Evolutionary conservation across 2,113 vertebrate genomes (phyloP), one percentile per base, ranked within the genome.

Genomic region (Rhodinocichla rosea): DNA sequence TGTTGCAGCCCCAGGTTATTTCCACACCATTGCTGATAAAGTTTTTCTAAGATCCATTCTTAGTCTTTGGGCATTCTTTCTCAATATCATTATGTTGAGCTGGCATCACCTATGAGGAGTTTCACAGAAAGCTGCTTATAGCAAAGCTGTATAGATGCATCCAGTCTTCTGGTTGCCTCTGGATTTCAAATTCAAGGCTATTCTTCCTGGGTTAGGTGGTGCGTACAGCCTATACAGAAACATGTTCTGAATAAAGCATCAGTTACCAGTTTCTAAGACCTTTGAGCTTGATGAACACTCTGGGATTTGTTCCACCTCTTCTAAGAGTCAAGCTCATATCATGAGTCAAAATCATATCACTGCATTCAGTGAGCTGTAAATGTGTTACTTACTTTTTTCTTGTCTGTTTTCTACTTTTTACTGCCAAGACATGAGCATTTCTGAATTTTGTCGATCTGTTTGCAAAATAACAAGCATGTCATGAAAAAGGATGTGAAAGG

Each of bases 401-500:
- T 63, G 28, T 57, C 69, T 52, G 15, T 86, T 62, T 95, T 89
- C 52, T 95, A 23, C 65, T 81, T 15, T 32, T 87, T 59, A 21
- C 27, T 76, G 89, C 87, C 78, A 52, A 89, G 67, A 67, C 30
- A 71, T 67, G 37, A 65, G 81, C 45, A 37, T 82, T 97, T 97
- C 94, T 30, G 27, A 77, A 63, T 89, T 96, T 96, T 92, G 28
- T 45, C 63, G 6, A 40, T 93, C 64, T 73, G 0, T 94, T 96
- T 95, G 89, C 60, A 92, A 91, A 96, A 92, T 92, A 67, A 78
- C 84, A 92, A 90, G 77, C 76, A 44, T 69, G 63, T 94, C 93
- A 92, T 95, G 70, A 96, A 91, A 97, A 89, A 93, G 94, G 94
- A 97, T 96, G 69, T 95, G 93, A 96, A 92, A 95, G 95, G 96